Percentiles rank a stretch among this genome's conserved stretches.
Evolutionary conservation across 2,113 vertebrate genomes (phyloP).

Genomic region (Lepisosteus osseus): DNA sequence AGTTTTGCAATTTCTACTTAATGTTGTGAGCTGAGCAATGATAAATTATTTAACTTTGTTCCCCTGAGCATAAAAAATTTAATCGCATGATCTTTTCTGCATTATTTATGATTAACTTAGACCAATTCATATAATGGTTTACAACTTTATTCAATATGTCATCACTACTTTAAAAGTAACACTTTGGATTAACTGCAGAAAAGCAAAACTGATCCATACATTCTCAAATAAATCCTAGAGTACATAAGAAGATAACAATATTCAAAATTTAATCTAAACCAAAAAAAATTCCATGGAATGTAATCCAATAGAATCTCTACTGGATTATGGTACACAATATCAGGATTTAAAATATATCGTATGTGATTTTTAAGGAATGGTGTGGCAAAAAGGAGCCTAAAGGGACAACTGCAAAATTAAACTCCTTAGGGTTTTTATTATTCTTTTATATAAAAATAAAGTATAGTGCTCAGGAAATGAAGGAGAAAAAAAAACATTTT

Average conservation of each 20-base stretch:
- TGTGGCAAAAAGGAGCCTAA: too few species aligned
- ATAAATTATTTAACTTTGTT: too few species aligned
- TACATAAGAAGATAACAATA: background rate
- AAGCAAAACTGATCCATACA: background rate
- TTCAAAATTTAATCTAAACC: background rate
- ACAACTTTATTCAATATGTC: too few species aligned
- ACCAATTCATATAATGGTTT: too few species aligned
- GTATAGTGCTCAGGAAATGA: too few species aligned
- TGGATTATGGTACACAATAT: background rate
- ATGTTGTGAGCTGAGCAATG: too few species aligned
- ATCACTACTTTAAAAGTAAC: background rate
- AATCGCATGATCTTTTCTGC: too few species aligned
- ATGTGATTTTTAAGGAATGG: background rate
- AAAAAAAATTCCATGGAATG: background rate
- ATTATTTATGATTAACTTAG: too few species aligned
- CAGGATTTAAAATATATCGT: background rate
- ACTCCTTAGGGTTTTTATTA: background rate
- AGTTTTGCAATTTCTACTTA: too few species aligned
- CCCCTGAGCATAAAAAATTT: too few species aligned
- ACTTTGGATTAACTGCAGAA: constrained; percentile 4
- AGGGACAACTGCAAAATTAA: background rate
- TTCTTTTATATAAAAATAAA: too few species aligned
- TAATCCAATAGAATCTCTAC: background rate
- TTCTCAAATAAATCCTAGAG: constrained; percentile 1
- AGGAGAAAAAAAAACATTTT: too few species aligned